Conservation (phyloP, 2,113 vertebrate species). For the Sylvilagus bachmani region DNA sequence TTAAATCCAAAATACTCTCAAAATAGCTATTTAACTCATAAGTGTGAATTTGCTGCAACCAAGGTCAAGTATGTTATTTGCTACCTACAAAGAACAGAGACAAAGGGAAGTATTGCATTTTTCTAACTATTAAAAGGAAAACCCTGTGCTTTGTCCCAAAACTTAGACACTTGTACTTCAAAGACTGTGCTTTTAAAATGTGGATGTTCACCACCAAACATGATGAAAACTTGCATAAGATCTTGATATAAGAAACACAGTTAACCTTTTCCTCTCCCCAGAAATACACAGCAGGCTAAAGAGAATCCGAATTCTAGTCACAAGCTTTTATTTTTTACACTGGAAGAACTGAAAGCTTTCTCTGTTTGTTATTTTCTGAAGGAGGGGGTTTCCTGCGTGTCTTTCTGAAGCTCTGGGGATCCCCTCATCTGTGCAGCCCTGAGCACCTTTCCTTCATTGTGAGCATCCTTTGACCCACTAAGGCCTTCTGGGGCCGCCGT, state of each 20-base stretch:
- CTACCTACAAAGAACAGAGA: not conserved
- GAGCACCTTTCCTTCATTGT: conserved; percentile 30
- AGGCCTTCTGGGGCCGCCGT: not conserved
- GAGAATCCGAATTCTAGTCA: conserved; percentile 81
- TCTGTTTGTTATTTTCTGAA: conserved; percentile 82
- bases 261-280: conserved; percentile 80
- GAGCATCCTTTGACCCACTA: conserved; percentile 60
- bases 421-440: conserved; percentile 70
- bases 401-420: conserved; percentile 80
- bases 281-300: conserved; percentile 75
- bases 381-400: conserved; percentile 83
- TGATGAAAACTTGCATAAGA: conserved; percentile 15
- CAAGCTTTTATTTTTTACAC: conserved; percentile 77
- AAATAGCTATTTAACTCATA: not conserved
- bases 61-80: not conserved
- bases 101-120: not conserved
- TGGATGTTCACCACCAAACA: conserved; percentile 50
- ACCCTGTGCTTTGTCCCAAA: conserved; percentile 38
- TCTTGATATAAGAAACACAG: conserved; percentile 58
- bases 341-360: conserved; percentile 81
- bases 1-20: conserved; percentile 52
- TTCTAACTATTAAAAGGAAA: conserved; percentile 52
- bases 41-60: conserved; percentile 23
- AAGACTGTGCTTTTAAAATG: conserved; percentile 66
- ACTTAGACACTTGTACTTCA: conserved; percentile 48